These are phyloP conservation scores for Clostera curtula DNA, from an alignment of 2,888 invertebrate genomes.

Conservation along the genomic window DNA sequence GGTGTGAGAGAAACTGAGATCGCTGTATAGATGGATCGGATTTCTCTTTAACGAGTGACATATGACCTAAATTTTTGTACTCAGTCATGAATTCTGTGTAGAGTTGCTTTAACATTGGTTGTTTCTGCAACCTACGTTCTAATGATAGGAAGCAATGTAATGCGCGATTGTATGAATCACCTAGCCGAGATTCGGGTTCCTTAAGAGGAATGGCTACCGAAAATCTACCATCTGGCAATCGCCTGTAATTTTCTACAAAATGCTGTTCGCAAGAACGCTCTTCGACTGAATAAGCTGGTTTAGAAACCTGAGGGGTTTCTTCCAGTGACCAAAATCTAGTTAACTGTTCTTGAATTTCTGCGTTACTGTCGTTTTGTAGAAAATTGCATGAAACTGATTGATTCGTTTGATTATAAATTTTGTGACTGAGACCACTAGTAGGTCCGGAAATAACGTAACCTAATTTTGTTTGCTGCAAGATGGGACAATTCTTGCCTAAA, in stretches of 20 bases:
- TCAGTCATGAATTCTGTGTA: conserved; percentile 4
- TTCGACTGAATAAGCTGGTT: background rate
- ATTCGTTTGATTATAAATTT: background rate
- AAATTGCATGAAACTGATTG: background rate
- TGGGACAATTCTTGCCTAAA: background rate
- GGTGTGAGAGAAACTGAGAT: background rate
- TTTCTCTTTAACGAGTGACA: background rate
- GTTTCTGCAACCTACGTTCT: background rate
- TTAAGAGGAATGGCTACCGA: conserved; percentile 6
- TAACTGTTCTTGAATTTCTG: conserved; percentile 4
- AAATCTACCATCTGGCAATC: conserved; percentile 3
- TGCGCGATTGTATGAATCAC: background rate
- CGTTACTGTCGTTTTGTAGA: background rate
- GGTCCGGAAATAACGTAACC: conserved; percentile 3
- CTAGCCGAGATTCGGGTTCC: conserved; percentile 1
- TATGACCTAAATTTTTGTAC: conserved; percentile 3
- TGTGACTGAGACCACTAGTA: background rate
- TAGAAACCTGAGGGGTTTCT: background rate
- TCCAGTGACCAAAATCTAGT: conserved; percentile 4
- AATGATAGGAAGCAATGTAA: background rate
- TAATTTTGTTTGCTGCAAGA: conserved; percentile 1
- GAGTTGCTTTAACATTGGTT: conserved; percentile 3
- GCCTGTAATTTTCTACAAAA: conserved; percentile 2
- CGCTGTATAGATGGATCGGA: background rate
- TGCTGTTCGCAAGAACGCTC: background rate